These are phyloP conservation scores for Polydrusus cervinus DNA, from an alignment of 2,888 invertebrate genomes.

Conservation along the genomic window DNA sequence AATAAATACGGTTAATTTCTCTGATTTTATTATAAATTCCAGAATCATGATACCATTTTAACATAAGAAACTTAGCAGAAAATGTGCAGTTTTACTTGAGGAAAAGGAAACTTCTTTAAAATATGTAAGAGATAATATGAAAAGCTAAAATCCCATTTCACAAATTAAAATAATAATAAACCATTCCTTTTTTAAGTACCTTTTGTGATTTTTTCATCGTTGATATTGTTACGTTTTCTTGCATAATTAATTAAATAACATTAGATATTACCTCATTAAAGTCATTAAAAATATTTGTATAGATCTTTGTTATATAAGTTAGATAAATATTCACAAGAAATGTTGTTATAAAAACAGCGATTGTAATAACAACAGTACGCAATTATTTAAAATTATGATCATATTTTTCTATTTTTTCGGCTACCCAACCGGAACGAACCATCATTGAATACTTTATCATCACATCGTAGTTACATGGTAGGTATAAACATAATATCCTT, in stretches of 20 bases:
- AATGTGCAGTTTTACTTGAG: no score
- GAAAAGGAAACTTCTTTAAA: no score
- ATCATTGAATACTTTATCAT: constrained; percentile 15
- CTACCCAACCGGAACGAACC: constrained; percentile 13
- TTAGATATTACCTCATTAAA: not conserved
- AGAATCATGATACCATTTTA: no score
- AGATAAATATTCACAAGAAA: constrained; percentile 11
- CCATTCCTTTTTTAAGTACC: not conserved
- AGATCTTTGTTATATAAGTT: not conserved
- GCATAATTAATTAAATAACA: not conserved
- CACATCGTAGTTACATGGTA: not conserved
- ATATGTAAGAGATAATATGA: no score
- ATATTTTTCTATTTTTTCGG: constrained; percentile 8
- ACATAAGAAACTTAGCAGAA: no score
- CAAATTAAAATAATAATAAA: no score
- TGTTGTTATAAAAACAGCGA: constrained; percentile 5
- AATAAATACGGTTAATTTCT: no score
- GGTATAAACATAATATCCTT: constrained; percentile 23
- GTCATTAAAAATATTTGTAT: not conserved
- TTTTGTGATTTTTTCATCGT: not conserved
- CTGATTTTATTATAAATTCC: no score
- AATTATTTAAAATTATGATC: constrained; percentile 17
- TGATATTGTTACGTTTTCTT: not conserved
- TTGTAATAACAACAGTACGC: constrained; percentile 6
- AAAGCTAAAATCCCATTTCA: no score